These are phyloP conservation scores for Folsomia manolachei DNA, from an alignment of 2,888 invertebrate genomes.

Conservation along the genomic window DNA sequence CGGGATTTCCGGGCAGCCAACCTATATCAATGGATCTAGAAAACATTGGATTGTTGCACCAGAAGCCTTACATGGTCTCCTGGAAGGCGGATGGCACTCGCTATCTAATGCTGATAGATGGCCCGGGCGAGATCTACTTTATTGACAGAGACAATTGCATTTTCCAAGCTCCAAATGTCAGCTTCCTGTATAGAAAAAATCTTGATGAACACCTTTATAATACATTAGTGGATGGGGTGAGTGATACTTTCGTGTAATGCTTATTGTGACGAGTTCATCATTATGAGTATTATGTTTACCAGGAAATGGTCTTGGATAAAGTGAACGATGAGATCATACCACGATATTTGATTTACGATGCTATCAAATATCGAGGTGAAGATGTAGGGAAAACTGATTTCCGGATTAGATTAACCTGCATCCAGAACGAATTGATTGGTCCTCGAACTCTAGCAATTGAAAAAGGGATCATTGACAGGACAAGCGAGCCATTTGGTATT, in stretches of 20 bases:
- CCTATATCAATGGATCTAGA: conserved; percentile 91
- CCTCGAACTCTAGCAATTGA: conserved; percentile 71
- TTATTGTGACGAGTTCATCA: background rate
- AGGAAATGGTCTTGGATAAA: conserved; percentile 97
- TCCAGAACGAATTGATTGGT: conserved; percentile 61
- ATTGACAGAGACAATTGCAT: conserved; percentile 92
- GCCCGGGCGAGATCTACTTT: conserved; percentile 81
- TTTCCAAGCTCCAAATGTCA: conserved; percentile 76
- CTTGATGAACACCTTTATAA: conserved; percentile 67
- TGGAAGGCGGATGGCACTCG: conserved; percentile 99
- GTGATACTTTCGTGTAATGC: conserved; percentile 51
- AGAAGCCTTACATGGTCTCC: conserved; percentile 89
- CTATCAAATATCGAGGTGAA: conserved; percentile 75
- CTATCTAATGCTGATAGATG: conserved; percentile 74
- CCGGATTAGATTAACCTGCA: conserved; percentile 71
- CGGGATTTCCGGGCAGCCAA: conserved; percentile 92
- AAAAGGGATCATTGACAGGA: conserved; percentile 69
- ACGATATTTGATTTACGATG: conserved; percentile 91
- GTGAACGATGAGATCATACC: conserved; percentile 71
- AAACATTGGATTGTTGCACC: conserved; percentile 72
- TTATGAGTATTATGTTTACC: background rate
- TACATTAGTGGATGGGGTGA: conserved; percentile 89
- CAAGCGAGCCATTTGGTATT: conserved; percentile 83
- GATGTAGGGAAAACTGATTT: conserved; percentile 77
- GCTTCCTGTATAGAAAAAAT: conserved; percentile 75